Base-by-base conservation (phyloP, 2,888 invertebrate genomes). In the Cetonia aurata region DNA sequence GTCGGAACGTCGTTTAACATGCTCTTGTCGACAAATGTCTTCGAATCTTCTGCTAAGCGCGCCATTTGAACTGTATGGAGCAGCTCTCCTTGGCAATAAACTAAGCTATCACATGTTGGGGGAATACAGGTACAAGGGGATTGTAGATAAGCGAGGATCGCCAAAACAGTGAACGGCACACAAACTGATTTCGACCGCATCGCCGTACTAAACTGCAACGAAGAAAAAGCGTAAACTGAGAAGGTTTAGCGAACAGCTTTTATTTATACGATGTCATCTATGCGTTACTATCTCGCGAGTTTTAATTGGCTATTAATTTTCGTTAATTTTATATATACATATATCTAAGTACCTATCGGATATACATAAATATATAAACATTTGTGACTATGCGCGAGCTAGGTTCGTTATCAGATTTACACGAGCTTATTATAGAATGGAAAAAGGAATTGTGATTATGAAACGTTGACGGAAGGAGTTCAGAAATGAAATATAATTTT, bases 11-110 rank as follows among this genome's bases (percentile, higher is more conserved):
- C 85, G 41, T 85, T 80, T 70, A 89, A 92, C 77, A 95, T 85
- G 85, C 93, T 93, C 93, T 94, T 94, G 80, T 96, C 96, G 17
- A 96, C 96, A 85, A 96, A 96, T 44, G 94, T 93, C 84, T 96
- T 96, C 41, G 95, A 95, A 85, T 96, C 96, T 37, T 88, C 86
- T 85, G 89, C 94, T 44, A 96, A 86, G 44, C 89, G 88, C 0
- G 93, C 91, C 91, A 92, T 92, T 86, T 96, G 96, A 48, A 96
- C 90, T 1, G 92, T 92, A 78, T 95, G 89, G 76, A 96, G 87
- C 0, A 96, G 86, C 2, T 67, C 41, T 8, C 71, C 71, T 56
- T 71, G 68, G 10, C 71, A 71, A 41, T 71, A 71, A 13, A 71
- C 42, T 55, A 41, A 44, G 53, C 71, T 71, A 33, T 67, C 53